Base-by-base conservation (phyloP, 2,797 vertebrate genomes). In the Pterois miles region DNA sequence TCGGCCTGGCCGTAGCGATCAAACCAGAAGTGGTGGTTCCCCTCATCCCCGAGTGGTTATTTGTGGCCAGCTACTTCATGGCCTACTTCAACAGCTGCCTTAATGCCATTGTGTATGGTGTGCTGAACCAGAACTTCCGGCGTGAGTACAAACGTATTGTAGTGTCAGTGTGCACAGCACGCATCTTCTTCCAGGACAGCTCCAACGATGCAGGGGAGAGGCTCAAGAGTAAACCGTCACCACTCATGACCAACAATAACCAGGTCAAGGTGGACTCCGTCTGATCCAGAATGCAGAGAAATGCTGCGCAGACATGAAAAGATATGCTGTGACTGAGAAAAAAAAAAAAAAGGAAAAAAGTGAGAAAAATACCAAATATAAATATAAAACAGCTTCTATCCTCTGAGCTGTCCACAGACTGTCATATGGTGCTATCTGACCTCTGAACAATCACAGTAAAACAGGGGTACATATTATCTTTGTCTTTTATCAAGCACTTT, bases 1-100 rank as follows among this genome's bases (percentile, higher is more conserved):
- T 99, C 9, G 97, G 98, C n/a, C 94, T 99, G 43, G 96, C 96
- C 0, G 98, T 99, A 70, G 97, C 98, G 1, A 94, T 97, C 33
- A 95, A 95, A 68, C 97, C 98, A 0, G 88, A 94, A 74, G 94
- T 83, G 2, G 91, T 97, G 86, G 90, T 94, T 65, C 96, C 97
- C 20, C 95, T 95, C 83, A 96, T 99, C 88, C 98, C 98, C 0
- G 98, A 99, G 89, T 99, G 98, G 98, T 91, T 99, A 52, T 99
- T 99, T 14, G 97, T 99, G 81, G 95, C 96, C 53, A 99, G 98
- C 91, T 99, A 99, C 92, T 99, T 99, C 83, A 96, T 99, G 97
- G 98, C 98, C 1, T 99, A 99, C 92, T 99, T 99, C 95, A 99
- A 99, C 94, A 99, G 98, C 95, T 99, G 98, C 96, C 98, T 99